A percentile compares a stretch with the other conserved stretches of the same genome.
Conservation (phyloP, 2,113 vertebrate genomes). For the Grallaria varia region DNA sequence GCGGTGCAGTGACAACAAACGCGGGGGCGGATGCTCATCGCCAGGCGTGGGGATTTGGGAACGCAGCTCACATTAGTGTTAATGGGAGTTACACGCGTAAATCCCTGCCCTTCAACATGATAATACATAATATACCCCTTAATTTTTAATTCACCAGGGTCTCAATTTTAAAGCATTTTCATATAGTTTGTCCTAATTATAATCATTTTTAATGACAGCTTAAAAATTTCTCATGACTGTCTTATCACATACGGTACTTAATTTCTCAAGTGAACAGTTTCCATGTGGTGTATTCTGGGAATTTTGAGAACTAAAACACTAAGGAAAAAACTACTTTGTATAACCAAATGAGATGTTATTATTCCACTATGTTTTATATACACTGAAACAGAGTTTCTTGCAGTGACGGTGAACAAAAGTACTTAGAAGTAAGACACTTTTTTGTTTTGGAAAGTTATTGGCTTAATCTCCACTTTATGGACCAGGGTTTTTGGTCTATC, state of each 20-base stretch:
- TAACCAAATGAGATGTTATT: conserved; percentile 75
- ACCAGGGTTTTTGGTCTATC: background rate
- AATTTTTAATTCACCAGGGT: conserved; percentile 81
- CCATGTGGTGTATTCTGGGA: conserved; percentile 75
- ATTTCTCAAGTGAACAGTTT: conserved; percentile 82
- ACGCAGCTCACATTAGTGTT: conserved; percentile 53
- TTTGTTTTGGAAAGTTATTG: background rate
- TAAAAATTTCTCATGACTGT: conserved; percentile 81
- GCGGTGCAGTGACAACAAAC: conserved; percentile 28
- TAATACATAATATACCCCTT: conserved; percentile 78
- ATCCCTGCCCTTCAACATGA: conserved; percentile 75
- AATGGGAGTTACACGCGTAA: conserved; percentile 63
- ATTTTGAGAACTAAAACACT: conserved; percentile 77
- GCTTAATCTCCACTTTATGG: background rate
- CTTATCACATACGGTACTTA: conserved; percentile 77
- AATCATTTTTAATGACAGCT: conserved; percentile 83
- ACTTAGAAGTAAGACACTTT: background rate
- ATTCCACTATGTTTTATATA: conserved; percentile 69
- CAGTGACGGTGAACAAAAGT: background rate
- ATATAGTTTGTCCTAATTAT: conserved; percentile 82
- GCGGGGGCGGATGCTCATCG: background rate
- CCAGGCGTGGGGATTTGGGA: conserved; percentile 42
- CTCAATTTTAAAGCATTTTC: conserved; percentile 81
- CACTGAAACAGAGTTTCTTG: conserved; percentile 53
- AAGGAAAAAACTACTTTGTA: conserved; percentile 67